phyloP scores from a whole-genome alignment of 2,888 invertebrate genomes.

The Isoperla grammatica region DNA sequence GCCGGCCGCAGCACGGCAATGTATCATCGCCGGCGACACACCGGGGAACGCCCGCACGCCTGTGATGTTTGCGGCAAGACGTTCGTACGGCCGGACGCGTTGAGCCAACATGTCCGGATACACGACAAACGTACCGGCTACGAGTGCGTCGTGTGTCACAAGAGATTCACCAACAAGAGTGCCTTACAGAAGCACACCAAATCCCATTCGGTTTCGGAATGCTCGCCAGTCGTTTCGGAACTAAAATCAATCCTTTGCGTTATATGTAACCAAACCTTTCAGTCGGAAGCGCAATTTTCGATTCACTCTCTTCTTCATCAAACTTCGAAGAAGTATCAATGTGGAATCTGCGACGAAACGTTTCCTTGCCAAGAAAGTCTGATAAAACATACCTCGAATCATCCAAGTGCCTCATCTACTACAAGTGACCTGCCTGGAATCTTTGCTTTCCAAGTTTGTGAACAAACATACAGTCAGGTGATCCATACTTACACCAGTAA shows the following conservation, averaged over 20 bases:
- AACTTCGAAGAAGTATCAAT: slow-evolving; percentile 18
- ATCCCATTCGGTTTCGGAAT: neutral
- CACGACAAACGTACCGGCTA: slow-evolving; percentile 22
- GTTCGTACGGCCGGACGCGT: slow-evolving; percentile 32
- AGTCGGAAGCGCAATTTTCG: slow-evolving; percentile 6
- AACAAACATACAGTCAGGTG: slow-evolving; percentile 9
- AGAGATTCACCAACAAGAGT: slow-evolving; percentile 31
- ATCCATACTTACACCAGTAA: neutral
- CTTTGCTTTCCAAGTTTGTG: slow-evolving; percentile 21
- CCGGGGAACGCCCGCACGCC: slow-evolving; percentile 33
- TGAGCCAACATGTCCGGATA: slow-evolving; percentile 32
- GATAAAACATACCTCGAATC: slow-evolving; percentile 22
- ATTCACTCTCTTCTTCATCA: slow-evolving; percentile 18
- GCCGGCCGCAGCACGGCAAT: slow-evolving; percentile 24
- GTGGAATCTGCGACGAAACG: slow-evolving; percentile 20
- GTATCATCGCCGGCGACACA: slow-evolving; percentile 31
- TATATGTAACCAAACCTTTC: slow-evolving; percentile 21
- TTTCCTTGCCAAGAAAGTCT: slow-evolving; percentile 24
- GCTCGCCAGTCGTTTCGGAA: neutral
- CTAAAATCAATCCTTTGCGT: slow-evolving; percentile 9
- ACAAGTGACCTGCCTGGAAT: slow-evolving; percentile 14
- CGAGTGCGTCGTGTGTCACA: slow-evolving; percentile 32
- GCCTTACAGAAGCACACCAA: slow-evolving; percentile 33
- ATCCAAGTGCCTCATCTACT: neutral
- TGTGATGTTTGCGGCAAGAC: slow-evolving; percentile 33